Percentiles rank a stretch among this genome's conserved stretches.
These are phyloP conservation scores for Leptinotarsa texana DNA, from an alignment of 1,140 invertebrate genomes.

Conservation along the genomic window DNA sequence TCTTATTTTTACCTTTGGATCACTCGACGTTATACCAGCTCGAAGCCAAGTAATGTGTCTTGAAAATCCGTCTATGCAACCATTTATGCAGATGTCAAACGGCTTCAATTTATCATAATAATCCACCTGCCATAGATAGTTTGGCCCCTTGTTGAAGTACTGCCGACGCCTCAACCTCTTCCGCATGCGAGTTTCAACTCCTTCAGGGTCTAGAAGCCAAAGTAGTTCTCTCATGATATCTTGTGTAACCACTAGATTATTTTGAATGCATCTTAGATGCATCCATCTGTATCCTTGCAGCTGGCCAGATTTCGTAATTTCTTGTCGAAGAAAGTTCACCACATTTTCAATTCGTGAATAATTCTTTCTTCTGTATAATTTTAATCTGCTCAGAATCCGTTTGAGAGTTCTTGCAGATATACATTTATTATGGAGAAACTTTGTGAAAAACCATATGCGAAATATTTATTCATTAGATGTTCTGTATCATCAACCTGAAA, in stretches of 20 bases:
- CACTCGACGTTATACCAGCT: neutral
- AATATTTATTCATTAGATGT: neutral
- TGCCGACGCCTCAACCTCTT: slow-evolving; percentile 28
- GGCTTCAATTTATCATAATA: slow-evolving; percentile 32
- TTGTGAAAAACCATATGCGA: neutral
- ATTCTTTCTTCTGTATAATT: slow-evolving; percentile 10
- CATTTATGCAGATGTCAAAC: slow-evolving; percentile 30
- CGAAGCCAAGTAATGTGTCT: slow-evolving; percentile 26
- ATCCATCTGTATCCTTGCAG: slow-evolving; percentile 11
- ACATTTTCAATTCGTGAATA: slow-evolving; percentile 12
- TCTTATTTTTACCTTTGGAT: slow-evolving; percentile 19
- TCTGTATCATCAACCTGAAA: neutral
- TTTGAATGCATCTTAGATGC: neutral
- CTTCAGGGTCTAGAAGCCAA: neutral
- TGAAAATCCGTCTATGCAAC: slow-evolving; percentile 32
- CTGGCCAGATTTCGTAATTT: slow-evolving; percentile 3
- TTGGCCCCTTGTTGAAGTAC: slow-evolving; percentile 30
- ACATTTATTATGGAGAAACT: neutral
- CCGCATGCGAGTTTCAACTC: slow-evolving; percentile 3
- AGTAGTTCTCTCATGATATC: slow-evolving; percentile 8
- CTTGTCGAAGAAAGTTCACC: neutral
- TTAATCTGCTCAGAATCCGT: neutral
- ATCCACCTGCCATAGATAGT: slow-evolving; percentile 32
- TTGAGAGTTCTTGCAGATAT: neutral
- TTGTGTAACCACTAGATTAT: slow-evolving; percentile 1